phyloP scores from a whole-genome alignment of 2,113 vertebrate genomes.

The Dryoscopus gambensis region DNA sequence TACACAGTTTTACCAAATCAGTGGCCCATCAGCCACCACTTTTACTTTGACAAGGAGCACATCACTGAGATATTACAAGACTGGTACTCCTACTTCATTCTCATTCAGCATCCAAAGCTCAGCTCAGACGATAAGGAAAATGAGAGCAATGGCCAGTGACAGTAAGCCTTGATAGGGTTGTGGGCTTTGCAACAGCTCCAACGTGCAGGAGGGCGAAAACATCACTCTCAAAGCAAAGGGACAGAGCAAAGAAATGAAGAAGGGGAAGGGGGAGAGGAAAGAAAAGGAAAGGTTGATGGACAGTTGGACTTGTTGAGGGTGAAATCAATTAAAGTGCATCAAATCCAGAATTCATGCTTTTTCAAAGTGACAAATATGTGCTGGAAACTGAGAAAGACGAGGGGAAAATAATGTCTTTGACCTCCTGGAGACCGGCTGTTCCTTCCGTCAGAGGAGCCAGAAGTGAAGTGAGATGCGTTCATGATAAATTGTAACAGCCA shows the following conservation, averaged over 20 bases:
- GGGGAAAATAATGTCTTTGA: conserved; percentile 78
- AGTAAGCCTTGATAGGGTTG: neutral
- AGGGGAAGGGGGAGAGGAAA: conserved; percentile 33
- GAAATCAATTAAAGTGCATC: conserved; percentile 96
- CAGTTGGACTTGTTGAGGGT: conserved; percentile 81
- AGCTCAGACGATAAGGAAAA: neutral
- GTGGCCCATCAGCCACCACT: neutral
- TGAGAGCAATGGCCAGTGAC: neutral
- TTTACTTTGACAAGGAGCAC: neutral
- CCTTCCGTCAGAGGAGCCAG: conserved; percentile 70
- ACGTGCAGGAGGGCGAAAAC: conserved; percentile 53
- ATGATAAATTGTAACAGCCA: conserved; percentile 80
- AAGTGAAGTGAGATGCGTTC: conserved; percentile 70
- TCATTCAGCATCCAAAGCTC: neutral
- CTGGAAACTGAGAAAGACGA: conserved; percentile 80
- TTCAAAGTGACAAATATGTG: conserved; percentile 89
- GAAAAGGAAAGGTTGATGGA: conserved; percentile 70
- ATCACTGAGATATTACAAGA: neutral
- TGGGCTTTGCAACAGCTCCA: conserved; percentile 45
- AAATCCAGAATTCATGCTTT: conserved; percentile 92
- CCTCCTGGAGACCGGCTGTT: conserved; percentile 79
- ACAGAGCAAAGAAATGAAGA: conserved; percentile 39
- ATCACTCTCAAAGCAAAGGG: conserved; percentile 49
- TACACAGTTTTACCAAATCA: neutral
- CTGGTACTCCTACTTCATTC: neutral